Percentiles rank a stretch among this genome's conserved stretches.
Conservation (phyloP, 2,113 vertebrate genomes). For the Gavialis gangeticus region DNA sequence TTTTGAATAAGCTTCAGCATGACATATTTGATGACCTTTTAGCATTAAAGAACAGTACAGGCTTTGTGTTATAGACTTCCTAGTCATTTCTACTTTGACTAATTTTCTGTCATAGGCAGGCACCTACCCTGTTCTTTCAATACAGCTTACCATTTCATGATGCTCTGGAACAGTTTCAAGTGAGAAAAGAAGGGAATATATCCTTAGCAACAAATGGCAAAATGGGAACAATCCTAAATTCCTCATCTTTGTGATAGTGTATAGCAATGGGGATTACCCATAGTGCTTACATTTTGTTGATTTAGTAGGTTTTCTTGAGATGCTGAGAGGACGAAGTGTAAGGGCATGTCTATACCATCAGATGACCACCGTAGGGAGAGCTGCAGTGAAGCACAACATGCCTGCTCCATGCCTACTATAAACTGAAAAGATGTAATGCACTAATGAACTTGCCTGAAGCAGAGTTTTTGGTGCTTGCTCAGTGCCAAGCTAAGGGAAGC, state of each 20-base stretch:
- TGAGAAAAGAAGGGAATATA: background rate
- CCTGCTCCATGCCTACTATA: no score
- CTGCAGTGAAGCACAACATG: background rate
- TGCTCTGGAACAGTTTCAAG: background rate
- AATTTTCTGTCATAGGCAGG: constrained; percentile 30
- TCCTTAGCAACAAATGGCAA: constrained; percentile 1
- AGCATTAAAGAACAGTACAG: background rate
- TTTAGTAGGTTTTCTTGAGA: background rate
- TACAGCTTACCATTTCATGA: background rate
- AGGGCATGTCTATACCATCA: no score
- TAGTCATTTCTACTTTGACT: background rate
- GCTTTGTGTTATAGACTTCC: background rate
- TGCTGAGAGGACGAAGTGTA: background rate
- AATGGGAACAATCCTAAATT: background rate
- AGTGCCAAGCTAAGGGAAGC: no score
- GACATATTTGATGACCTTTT: background rate
- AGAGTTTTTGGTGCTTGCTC: no score
- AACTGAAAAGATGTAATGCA: no score
- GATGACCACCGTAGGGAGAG: no score
- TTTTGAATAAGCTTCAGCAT: background rate
- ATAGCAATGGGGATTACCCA: constrained; percentile 25
- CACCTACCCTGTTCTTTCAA: background rate
- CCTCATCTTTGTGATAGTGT: background rate
- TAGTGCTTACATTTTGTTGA: background rate
- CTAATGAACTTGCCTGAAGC: no score